Conservation (phyloP, 2,797 vertebrate genomes). For the Propithecus perrieri region DNA sequence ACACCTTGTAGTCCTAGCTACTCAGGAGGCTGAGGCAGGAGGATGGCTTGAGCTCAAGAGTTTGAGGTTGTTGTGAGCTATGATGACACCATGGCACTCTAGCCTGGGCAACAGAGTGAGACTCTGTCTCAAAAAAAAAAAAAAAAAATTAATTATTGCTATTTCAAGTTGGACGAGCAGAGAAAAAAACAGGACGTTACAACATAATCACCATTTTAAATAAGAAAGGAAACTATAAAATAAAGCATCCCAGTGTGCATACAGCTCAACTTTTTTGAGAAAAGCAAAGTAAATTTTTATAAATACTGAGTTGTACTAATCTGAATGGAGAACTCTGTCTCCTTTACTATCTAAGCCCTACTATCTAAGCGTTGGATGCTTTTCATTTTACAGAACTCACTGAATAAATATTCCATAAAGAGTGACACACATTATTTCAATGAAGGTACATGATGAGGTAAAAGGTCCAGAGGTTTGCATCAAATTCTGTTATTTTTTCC, state of each 20-base stretch:
- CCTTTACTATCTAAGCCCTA: not conserved
- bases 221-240: constrained; percentile 12
- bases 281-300: not conserved
- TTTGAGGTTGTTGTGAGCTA: too few species aligned
- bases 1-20: too few species aligned
- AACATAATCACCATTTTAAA: constrained; percentile 51
- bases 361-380: not conserved
- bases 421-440: not conserved
- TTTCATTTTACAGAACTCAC: constrained; percentile 30
- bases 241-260: not conserved
- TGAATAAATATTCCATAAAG: constrained; percentile 12
- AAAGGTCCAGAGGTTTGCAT: not conserved
- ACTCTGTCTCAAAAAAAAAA: too few species aligned
- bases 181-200: constrained; percentile 23
- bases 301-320: not conserved
- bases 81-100: too few species aligned
- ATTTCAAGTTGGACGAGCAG: not conserved
- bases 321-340: constrained; percentile 11
- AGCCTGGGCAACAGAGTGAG: too few species aligned
- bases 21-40: too few species aligned
- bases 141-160: constrained; percentile 5
- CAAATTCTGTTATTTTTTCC: not conserved
- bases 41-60: too few species aligned
- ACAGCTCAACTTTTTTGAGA: not conserved
- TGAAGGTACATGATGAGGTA: not conserved